These are phyloP conservation scores for Sciurus vulgaris DNA, from an alignment of 2,797 vertebrate genomes.

Conservation along the genomic window DNA sequence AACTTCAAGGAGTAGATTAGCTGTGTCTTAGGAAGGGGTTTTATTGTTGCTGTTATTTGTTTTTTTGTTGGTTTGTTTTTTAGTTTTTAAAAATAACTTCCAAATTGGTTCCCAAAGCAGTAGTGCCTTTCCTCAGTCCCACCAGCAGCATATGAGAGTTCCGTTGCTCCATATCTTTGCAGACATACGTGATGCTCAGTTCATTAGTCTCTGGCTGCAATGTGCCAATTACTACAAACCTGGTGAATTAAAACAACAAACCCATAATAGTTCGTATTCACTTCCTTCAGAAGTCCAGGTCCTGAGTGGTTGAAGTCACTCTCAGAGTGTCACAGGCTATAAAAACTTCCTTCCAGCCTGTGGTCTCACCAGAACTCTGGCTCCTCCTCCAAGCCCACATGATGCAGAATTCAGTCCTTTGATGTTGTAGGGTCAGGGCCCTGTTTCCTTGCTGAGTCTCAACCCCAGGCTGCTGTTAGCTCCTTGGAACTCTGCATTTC, in stretches of 20 bases:
- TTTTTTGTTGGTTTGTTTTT: background rate
- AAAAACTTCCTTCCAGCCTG: background rate
- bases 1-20: background rate
- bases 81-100: background rate
- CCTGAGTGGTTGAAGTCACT: background rate
- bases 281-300: background rate
- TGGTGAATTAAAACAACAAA: background rate
- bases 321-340: background rate
- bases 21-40: background rate
- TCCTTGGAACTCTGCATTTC: background rate
- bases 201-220: background rate
- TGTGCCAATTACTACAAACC: background rate
- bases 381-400: background rate
- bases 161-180: background rate
- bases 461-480: background rate
- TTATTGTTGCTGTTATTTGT: background rate
- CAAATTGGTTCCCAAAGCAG: background rate
- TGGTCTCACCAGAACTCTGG: background rate
- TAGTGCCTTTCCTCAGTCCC: background rate
- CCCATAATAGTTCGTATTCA: background rate
- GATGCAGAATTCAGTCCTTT: background rate
- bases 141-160: too few relatives aligned
- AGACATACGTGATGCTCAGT: background rate
- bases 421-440: background rate
- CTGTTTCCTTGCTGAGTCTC: too few relatives aligned